Evolutionary conservation across 2,888 invertebrate species (phyloP), one percentile per base, ranked within the genome.

Genomic region (Podotricha telesiphe): DNA sequence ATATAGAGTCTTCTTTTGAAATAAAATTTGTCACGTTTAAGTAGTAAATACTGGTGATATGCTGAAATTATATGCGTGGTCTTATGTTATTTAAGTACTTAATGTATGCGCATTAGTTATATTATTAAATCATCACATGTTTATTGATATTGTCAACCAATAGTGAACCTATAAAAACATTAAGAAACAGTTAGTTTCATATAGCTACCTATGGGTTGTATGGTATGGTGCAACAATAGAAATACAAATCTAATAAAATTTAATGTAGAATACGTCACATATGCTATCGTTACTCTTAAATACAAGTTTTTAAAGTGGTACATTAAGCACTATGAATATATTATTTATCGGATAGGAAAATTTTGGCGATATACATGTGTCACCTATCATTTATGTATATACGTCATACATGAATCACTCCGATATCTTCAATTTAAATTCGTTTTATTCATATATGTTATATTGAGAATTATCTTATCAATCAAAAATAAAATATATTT

Each of bases 311-410:
- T 10, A 55, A 22, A 34, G 51, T 51, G 51, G 51, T 51, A 51
- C 20, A 22, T 22, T 51, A 22, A 34, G n/a, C 28, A 28, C n/a
- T 34, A 55, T 17, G 17, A 34, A 17, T 34, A 34, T 11, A 34
- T n/a, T 53, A 34, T 34, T 55, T 55, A 34, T 34, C 53, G 34
- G 17, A 17, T 55, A 17, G 53, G 53, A 55, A 55, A 55, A 55
- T 55, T 55, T 55, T 34, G 28, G 53, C 10, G 53, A 55, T 55
- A 55, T 17, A 17, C 34, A 34, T 51, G 51, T 51, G 1, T 55
- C 53, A 11, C 17, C 5, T 55, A 55, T 55, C 53, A 11, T 55
- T 55, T 55, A 28, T 28, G n/a, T 55, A 17, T 7, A 8, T 47
- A 17, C 53, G 53, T 55, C 34, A 55, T 55, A 11, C 17, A 17